Percentiles rank a stretch among this genome's conserved stretches.
phyloP scores from a whole-genome alignment of 2,888 invertebrate species.

The Acheta domesticus region DNA sequence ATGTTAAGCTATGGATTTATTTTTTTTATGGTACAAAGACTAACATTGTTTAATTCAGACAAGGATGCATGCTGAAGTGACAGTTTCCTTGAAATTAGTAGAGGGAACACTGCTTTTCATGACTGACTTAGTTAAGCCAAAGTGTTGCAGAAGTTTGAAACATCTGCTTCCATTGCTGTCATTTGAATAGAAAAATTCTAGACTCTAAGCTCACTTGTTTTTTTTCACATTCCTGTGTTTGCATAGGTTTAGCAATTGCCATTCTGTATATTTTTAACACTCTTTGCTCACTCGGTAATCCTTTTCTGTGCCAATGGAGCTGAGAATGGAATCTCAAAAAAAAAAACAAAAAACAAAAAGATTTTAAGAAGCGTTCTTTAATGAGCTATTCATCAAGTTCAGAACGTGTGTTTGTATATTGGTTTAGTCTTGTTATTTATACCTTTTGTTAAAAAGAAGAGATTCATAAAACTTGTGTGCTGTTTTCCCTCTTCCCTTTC shows the following conservation, averaged over 20 bases:
- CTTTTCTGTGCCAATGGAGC: constrained; percentile 12
- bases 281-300: constrained; percentile 21
- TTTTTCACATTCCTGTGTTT: constrained; percentile 19
- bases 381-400: background rate
- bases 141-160: constrained; percentile 21
- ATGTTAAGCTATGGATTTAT: constrained; percentile 4
- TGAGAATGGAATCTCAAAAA: background rate
- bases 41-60: background rate
- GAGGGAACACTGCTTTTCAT: background rate
- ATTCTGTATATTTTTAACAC: background rate
- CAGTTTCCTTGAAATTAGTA: background rate
- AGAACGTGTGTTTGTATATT: constrained; percentile 4
- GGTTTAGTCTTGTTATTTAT: constrained; percentile 3
- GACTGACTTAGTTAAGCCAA: constrained; percentile 23
- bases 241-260: background rate
- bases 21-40: constrained; percentile 18
- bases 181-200: background rate
- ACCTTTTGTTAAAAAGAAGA: background rate
- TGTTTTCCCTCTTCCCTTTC: background rate
- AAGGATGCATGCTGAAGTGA: background rate
- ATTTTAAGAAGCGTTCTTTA: too few species aligned
- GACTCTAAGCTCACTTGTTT: background rate
- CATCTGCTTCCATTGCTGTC: background rate
- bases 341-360: background rate
- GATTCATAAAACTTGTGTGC: background rate